phyloP scores from a whole-genome alignment of 1,140 invertebrate genomes.

The Stenopsyche tienmushanensis region DNA sequence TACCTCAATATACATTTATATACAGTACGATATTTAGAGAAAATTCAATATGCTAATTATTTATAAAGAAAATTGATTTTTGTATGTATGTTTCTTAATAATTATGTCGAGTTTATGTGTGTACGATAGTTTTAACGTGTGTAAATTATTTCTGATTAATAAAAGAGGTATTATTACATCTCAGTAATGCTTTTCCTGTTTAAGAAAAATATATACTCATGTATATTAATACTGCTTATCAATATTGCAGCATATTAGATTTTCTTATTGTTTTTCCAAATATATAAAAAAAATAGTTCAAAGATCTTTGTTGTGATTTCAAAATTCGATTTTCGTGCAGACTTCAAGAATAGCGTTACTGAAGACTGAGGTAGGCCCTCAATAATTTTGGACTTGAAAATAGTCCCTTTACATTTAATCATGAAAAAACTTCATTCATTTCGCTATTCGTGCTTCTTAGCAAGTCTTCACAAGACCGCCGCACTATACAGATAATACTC shows the following conservation, averaged over 20 bases:
- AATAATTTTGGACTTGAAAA: conserved; percentile 34
- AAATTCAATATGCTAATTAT: neutral
- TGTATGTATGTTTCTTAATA: too few species aligned
- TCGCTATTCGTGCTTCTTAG: neutral
- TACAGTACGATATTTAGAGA: neutral
- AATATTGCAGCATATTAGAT: neutral
- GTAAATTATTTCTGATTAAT: neutral
- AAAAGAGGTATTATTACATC: conserved; percentile 8
- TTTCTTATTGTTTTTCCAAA: conserved; percentile 7
- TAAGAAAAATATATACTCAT: neutral
- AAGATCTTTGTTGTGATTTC: conserved; percentile 27
- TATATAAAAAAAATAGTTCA: conserved; percentile 14
- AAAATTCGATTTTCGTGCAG: conserved; percentile 41
- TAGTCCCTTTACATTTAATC: conserved; percentile 30
- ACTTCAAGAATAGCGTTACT: conserved; percentile 43
- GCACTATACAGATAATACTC: too few species aligned
- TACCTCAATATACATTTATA: neutral
- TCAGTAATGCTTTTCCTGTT: conserved; percentile 42
- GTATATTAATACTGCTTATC: neutral
- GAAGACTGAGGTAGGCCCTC: conserved; percentile 41
- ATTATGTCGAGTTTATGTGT: too few species aligned
- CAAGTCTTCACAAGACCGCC: neutral
- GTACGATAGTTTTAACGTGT: too few species aligned
- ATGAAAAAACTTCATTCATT: neutral
- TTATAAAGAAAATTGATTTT: neutral